Base-by-base conservation (phyloP, 92 coral and sea anemone species). In the Phenganax subtilis region DNA sequence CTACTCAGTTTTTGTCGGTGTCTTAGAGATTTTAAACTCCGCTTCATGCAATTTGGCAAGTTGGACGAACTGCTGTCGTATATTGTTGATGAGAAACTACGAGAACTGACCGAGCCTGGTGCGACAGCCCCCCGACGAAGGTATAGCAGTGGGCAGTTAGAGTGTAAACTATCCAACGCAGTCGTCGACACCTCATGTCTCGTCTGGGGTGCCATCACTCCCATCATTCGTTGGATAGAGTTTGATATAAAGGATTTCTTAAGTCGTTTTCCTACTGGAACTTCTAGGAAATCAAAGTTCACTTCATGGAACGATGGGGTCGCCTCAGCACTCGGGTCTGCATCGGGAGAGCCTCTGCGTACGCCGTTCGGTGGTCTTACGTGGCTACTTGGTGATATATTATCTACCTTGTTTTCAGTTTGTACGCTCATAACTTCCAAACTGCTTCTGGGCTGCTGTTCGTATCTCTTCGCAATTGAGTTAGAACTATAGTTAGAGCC, bases 91-190 rank as follows among this genome's bases (percentile, higher is more conserved):
- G 83, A 79, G 67, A 79, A 62, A 30, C 83, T 79, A 55, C 83
- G 83, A 79, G 83, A 90, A 56, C 97, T 94, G 67, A 92, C 70
- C 71, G 97, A 94, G 25, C 96, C 96, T 53, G 97, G 97, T 44
- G 97, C 89, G 71, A 94, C 97, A 16, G 98, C 98, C 14, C 98
- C 97, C 8, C 98, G 85, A 75, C 98, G 84, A 64, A 88, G 88
- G 80, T 93, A 86, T 51, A 94, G 87, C 5, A 37, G 47, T 0
- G 97, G 97, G 81, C 89, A 91, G 16, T 88, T 81, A 6, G 92
- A 86, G 66, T 86, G 86, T 70, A 82, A 84, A 29, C 82, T 77
- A 2, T 88, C 77, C 9, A 87, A 67, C 53, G 79, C 79, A 4
- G 85, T 27, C 47, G 9, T n/a, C 54, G 74, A 3, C 52, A 55